Percentiles rank a stretch among this genome's conserved stretches.
phyloP scores from a whole-genome alignment of 64 coral and sea anemone species.

The Orbicella faveolata region DNA sequence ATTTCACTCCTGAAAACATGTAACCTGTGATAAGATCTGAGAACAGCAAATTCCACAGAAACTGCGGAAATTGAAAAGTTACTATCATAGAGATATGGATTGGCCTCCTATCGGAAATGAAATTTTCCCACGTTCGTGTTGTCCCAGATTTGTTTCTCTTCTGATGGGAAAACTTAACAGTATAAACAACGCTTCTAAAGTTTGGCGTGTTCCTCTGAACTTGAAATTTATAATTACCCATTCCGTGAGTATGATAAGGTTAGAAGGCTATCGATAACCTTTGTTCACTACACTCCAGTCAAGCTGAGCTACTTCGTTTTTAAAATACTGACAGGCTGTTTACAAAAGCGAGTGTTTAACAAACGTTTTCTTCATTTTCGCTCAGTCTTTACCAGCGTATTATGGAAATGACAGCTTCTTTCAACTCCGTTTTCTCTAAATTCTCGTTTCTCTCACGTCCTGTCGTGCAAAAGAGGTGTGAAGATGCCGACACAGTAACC shows the following conservation, averaged over 20 bases:
- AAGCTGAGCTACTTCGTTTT: not conserved
- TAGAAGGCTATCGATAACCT: constrained; percentile 15
- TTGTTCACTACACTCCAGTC: not conserved
- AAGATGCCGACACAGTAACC: constrained; percentile 34
- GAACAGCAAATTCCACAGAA: not conserved
- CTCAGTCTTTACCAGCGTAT: not conserved
- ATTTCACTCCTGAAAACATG: constrained; percentile 12
- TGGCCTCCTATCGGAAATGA: not conserved
- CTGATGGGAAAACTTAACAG: not conserved
- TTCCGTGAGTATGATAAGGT: not conserved
- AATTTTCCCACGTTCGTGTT: not conserved
- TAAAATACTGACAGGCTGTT: not conserved
- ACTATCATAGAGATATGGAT: not conserved
- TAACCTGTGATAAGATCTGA: constrained; percentile 10
- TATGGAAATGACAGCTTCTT: constrained; percentile 10
- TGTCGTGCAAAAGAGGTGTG: constrained; percentile 29
- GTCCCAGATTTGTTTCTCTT: not conserved
- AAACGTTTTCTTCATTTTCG: not conserved
- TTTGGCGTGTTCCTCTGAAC: not conserved
- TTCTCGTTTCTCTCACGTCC: not conserved
- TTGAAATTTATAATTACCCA: not conserved
- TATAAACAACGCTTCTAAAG: not conserved
- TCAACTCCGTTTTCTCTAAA: not conserved
- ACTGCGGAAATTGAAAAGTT: not conserved
- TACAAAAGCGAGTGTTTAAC: not conserved